Conservation (phyloP, 35 echinoderm and acorn worm genomes). For the Holothuria glaberrima region DNA sequence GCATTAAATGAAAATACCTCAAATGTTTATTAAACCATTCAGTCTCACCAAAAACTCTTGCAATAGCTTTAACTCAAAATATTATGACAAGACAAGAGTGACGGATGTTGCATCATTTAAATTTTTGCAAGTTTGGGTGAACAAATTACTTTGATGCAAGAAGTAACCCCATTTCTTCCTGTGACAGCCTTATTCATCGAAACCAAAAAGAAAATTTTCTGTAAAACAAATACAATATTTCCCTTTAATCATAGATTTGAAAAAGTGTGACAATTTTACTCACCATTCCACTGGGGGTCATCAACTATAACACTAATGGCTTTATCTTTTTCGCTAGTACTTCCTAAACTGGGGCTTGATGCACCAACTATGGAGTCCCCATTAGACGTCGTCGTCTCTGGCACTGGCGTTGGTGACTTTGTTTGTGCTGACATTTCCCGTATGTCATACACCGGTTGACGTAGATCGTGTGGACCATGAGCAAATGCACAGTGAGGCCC, state of each 20-base stretch:
- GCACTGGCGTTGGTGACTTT: slow-evolving; percentile 50
- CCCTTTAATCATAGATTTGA: too few species aligned
- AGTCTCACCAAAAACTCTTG: too few species aligned
- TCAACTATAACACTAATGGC: slow-evolving; percentile 62
- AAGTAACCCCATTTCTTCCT: too few species aligned
- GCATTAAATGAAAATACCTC: not conserved
- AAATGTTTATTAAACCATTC: too few species aligned
- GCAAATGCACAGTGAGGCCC: slow-evolving; percentile 99
- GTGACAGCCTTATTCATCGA: too few species aligned
- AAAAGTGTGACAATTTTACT: not conserved
- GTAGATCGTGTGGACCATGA: slow-evolving; percentile 90
- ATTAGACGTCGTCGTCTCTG: slow-evolving; percentile 26
- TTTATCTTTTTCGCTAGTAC: slow-evolving; percentile 78
- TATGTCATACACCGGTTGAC: slow-evolving; percentile 96
- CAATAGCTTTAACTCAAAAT: too few species aligned
- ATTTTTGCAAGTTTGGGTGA: too few species aligned
- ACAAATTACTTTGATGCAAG: too few species aligned
- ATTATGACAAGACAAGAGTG: too few species aligned
- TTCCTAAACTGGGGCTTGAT: slow-evolving; percentile 30
- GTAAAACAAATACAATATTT: too few species aligned
- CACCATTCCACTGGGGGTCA: slow-evolving; percentile 88
- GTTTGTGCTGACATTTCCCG: slow-evolving; percentile 80
- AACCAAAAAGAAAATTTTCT: too few species aligned
- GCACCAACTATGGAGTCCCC: slow-evolving; percentile 35
- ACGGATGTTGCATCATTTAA: too few species aligned